Conservation (phyloP, 2,113 vertebrate species). For the Irena cyanogastra region DNA sequence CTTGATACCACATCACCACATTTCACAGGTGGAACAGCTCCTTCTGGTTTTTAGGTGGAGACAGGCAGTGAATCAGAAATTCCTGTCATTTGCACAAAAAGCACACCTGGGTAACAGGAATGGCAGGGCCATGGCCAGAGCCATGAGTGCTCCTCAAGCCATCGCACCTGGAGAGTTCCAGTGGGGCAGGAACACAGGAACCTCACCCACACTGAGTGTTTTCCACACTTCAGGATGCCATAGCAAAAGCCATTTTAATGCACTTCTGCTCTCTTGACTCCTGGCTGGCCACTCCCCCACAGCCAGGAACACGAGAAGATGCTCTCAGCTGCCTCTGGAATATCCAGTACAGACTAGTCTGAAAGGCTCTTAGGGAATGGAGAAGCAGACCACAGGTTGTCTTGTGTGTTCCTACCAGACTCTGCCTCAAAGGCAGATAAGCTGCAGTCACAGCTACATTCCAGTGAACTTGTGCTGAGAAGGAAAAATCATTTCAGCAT, state of each 20-base stretch:
- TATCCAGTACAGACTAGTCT: not conserved
- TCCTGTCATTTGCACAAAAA: not conserved
- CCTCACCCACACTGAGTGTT: not conserved
- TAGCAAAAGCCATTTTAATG: not conserved
- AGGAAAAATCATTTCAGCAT: not conserved
- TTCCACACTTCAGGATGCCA: not conserved
- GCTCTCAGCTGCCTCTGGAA: not conserved
- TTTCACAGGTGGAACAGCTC: not conserved
- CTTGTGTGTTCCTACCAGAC: not conserved
- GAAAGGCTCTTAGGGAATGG: not conserved
- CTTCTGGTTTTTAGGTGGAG: not conserved
- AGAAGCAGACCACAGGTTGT: not conserved
- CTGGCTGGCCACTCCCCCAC: not conserved
- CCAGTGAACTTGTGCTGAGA: not conserved
- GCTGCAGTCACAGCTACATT: not conserved
- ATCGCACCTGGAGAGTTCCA: accelerated
- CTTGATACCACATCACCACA: not conserved
- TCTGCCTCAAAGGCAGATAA: not conserved
- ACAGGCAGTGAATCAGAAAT: not conserved
- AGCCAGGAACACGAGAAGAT: accelerated
- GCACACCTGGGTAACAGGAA: not conserved
- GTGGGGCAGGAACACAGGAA: not conserved
- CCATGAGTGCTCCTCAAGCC: not conserved
- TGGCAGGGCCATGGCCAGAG: not conserved
- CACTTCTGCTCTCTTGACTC: not conserved